Percentiles rank a stretch among this genome's conserved stretches.
Evolutionary conservation across 2,888 invertebrate genomes (phyloP).

Genomic region (Eilema depressum): DNA sequence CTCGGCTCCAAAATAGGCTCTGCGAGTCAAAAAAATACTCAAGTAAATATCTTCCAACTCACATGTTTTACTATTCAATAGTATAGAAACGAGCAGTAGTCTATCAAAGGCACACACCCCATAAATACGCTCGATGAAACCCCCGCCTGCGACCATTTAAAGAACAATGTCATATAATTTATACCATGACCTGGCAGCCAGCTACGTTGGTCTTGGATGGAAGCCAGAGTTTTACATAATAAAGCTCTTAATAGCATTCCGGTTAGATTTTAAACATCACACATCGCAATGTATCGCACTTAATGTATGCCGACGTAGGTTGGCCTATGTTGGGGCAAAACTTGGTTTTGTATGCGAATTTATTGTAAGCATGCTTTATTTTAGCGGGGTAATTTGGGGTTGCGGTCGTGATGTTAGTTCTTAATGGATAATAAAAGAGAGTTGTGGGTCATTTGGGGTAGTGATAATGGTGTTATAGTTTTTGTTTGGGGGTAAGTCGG

Average conservation of each 20-base stretch:
- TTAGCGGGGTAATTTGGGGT: conserved; percentile 7
- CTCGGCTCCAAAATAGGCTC: not conserved
- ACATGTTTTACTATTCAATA: not conserved
- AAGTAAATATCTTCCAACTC: not conserved
- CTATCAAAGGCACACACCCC: conserved; percentile 35
- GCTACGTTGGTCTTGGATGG: conserved; percentile 54
- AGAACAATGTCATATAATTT: conserved; percentile 71
- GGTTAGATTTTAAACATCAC: conserved; percentile 58
- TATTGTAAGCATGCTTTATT: conserved; percentile 13
- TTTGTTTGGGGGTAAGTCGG: not conserved
- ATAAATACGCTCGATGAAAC: conserved; percentile 43
- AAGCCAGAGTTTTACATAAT: conserved; percentile 64
- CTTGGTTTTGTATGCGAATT: conserved; percentile 12
- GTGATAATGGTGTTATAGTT: not conserved
- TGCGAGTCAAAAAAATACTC: not conserved
- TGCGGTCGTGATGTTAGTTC: not conserved
- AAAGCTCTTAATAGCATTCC: conserved; percentile 61
- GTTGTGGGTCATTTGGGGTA: not conserved
- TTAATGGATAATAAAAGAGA: conserved; percentile 14
- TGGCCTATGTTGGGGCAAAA: conserved; percentile 10
- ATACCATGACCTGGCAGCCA: conserved; percentile 59
- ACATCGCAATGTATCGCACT: conserved; percentile 26
- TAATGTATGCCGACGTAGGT: conserved; percentile 15
- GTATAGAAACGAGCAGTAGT: not conserved
- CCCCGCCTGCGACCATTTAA: conserved; percentile 60